A percentile compares a stretch with the other conserved stretches of the same genome.
Conservation (phyloP, 2,888 invertebrate genomes). For the Papilio protenor region DNA sequence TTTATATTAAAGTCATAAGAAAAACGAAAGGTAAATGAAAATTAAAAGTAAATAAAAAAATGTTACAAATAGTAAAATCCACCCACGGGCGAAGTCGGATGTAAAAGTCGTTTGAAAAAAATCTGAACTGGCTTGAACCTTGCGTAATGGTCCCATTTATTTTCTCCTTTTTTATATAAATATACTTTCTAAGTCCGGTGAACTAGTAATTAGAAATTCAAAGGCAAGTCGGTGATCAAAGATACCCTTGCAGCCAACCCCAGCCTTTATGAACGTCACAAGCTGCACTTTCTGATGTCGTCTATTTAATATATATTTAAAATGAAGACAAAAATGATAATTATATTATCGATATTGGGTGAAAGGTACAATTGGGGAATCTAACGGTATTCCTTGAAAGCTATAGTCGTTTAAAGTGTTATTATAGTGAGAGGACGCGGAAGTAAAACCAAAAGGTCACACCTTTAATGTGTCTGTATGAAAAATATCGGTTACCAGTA, state of each 20-base stretch:
- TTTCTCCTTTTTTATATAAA: conserved; percentile 40
- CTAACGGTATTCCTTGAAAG: too few relatives aligned
- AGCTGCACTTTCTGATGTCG: not conserved
- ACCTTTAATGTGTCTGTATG: too few relatives aligned
- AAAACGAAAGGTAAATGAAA: not conserved
- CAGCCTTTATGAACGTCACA: not conserved
- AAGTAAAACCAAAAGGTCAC: too few relatives aligned
- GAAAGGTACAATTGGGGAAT: too few relatives aligned
- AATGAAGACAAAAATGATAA: not conserved
- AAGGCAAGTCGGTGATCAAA: conserved; percentile 30
- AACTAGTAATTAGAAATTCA: conserved; percentile 37
- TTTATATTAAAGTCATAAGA: too few relatives aligned
- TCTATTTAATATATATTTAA: conserved; percentile 21
- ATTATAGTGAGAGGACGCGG: too few relatives aligned
- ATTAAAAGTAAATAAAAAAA: not conserved
- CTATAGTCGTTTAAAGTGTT: too few relatives aligned
- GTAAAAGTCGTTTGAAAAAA: not conserved
- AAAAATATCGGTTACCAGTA: too few relatives aligned
- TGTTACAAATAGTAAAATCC: not conserved
- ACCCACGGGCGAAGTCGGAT: not conserved
- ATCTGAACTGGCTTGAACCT: conserved; percentile 4
- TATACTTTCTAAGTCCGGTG: conserved; percentile 26
- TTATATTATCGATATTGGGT: too few relatives aligned
- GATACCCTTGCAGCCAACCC: conserved; percentile 19
- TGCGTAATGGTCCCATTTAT: conserved; percentile 40